These are phyloP conservation scores for Ectropis crepuscularia DNA, from an alignment of 2,888 invertebrate genomes.

Conservation along the genomic window DNA sequence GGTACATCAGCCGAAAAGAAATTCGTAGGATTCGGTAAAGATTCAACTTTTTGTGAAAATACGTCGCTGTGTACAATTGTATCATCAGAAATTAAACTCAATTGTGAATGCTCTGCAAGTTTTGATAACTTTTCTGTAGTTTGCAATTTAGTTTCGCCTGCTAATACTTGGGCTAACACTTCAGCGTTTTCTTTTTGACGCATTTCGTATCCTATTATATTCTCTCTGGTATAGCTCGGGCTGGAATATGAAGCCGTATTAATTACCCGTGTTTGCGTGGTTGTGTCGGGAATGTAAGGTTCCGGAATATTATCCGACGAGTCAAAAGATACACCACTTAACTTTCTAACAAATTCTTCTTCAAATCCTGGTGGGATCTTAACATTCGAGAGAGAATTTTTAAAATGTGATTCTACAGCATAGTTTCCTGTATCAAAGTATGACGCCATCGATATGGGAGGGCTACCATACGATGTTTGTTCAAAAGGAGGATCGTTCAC, in stretches of 20 bases:
- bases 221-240: conserved; percentile 24
- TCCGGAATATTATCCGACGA: conserved; percentile 28
- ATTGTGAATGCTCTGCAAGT: conserved; percentile 26
- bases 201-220: conserved; percentile 16
- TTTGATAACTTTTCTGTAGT: background rate
- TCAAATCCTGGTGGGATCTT: conserved; percentile 74
- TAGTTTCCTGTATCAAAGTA: conserved; percentile 80
- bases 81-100: conserved; percentile 2
- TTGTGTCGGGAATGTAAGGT: conserved; percentile 54
- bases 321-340: conserved; percentile 34
- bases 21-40: conserved; percentile 62
- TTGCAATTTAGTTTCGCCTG: conserved; percentile 3
- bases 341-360: conserved; percentile 56
- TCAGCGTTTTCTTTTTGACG: conserved; percentile 12
- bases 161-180: conserved; percentile 2
- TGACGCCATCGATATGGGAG: conserved; percentile 68
- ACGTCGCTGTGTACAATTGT: conserved; percentile 18
- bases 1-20: conserved; percentile 55
- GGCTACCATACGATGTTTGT: conserved; percentile 43
- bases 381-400: conserved; percentile 53
- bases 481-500: conserved; percentile 12
- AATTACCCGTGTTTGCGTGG: conserved; percentile 57
- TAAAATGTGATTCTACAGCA: conserved; percentile 73
- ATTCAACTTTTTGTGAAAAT: conserved; percentile 19
- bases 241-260: conserved; percentile 44